A percentile compares a stretch with the other conserved stretches of the same genome.
Conservation (phyloP, 2,888 invertebrate genomes). For the Oligia latruncula region DNA sequence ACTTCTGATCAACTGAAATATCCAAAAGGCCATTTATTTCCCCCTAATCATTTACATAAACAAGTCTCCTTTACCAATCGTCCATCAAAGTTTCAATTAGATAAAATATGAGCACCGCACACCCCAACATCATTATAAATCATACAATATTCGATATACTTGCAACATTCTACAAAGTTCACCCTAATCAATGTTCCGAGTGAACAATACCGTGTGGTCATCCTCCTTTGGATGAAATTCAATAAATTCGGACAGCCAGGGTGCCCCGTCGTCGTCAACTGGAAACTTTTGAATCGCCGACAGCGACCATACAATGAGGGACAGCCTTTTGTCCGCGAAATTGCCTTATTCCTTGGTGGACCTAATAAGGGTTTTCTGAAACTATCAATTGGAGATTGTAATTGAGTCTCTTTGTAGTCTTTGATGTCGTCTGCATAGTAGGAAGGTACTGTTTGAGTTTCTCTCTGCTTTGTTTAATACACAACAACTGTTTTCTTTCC, state of each 20-base stretch:
- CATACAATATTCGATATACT: conserved; percentile 72
- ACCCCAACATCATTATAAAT: conserved; percentile 71
- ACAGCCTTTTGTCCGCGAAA: conserved; percentile 88
- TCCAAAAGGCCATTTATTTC: neutral
- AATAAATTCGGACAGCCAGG: conserved; percentile 85
- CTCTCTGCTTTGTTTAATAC: conserved; percentile 72
- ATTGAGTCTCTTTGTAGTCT: conserved; percentile 84
- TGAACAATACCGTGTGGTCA: conserved; percentile 87
- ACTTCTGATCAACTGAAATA: neutral
- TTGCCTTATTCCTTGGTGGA: conserved; percentile 86
- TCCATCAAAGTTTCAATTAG: conserved; percentile 65
- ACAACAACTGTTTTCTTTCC: conserved; percentile 69
- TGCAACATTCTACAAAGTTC: conserved; percentile 78
- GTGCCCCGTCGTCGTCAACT: conserved; percentile 78
- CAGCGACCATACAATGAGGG: conserved; percentile 79
- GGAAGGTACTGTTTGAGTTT: conserved; percentile 70
- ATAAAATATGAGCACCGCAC: conserved; percentile 54
- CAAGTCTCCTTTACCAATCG: conserved; percentile 13
- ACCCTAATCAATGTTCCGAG: conserved; percentile 82
- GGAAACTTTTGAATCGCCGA: conserved; percentile 88
- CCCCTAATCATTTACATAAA: conserved; percentile 17
- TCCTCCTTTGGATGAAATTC: conserved; percentile 83
- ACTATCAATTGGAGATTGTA: conserved; percentile 86
- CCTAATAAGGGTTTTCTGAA: conserved; percentile 86
- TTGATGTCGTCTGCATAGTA: conserved; percentile 85